Evolutionary conservation across 2,888 invertebrate species (phyloP), one percentile per base, ranked within the genome.

Genomic region (Agrotis clavis): DNA sequence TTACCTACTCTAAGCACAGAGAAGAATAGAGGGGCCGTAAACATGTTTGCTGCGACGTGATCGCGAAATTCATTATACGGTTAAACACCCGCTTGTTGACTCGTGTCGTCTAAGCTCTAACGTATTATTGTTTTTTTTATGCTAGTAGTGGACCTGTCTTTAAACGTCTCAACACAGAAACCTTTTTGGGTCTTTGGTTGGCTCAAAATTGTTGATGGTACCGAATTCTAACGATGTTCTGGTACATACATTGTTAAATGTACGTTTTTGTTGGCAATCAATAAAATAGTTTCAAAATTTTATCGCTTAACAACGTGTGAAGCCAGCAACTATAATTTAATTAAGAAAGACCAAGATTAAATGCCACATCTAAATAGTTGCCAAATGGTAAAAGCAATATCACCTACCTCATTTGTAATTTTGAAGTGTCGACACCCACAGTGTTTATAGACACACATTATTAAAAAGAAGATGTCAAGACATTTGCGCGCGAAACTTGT

Each of bases 51-150:
- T 62, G 64, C 25, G 63, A 92, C 91, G 92, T 92, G 92, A 89
- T 85, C 89, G 90, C 88, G 88, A 90, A 92, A 90, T 88, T 74
- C 91, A 90, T 93, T 91, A 91, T 88, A 86, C 91, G 95, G 94
- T 94, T 92, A 92, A 91, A 85, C 88, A 94, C 93, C 93, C 87
- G 90, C 91, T 90, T 91, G 89, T 92, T 90, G 88, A 88, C 88
- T 83, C 71, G 77, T 50, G 45, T 66, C 71, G 77, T 50, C 48
- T 64, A n/a, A n/a, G n/a, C n/a, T n/a, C n/a, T n/a, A 57, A 59
- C 48, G 65, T 66, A 47, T 51, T 54, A 19, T 78, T 53, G 57
- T n/a, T 45, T 48, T 54, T 45, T 48, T 48, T 56, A 25, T 65
- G n/a, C 30, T 25, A 47, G 25, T 21, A 16, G n/a, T 21, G 30